These are phyloP conservation scores for Drosophila tani DNA, from an alignment of 1,140 invertebrate genomes.

Conservation along the genomic window DNA sequence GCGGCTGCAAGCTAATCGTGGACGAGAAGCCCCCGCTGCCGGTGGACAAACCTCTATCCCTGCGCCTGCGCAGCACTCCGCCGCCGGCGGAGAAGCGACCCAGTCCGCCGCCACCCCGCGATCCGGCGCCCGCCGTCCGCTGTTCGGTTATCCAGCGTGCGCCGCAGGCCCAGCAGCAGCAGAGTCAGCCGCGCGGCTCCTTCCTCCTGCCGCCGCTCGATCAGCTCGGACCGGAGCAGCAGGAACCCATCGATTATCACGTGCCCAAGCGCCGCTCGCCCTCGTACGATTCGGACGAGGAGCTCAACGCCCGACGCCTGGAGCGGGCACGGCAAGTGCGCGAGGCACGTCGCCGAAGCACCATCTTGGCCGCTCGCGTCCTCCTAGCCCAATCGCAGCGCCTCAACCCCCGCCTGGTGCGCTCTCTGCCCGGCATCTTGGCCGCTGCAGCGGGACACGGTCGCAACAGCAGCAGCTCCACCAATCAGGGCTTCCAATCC, in stretches of 20 bases:
- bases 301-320: slow-evolving; percentile 62
- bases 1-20: slow-evolving; percentile 82
- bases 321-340: slow-evolving; percentile 72
- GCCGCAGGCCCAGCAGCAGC: slow-evolving; percentile 85
- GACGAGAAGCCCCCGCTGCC: slow-evolving; percentile 86
- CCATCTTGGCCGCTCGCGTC: slow-evolving; percentile 74
- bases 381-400: slow-evolving; percentile 82
- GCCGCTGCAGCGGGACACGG: slow-evolving; percentile 91
- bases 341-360: slow-evolving; percentile 74
- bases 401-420: slow-evolving; percentile 85
- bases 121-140: slow-evolving; percentile 85
- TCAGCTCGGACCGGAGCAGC: slow-evolving; percentile 88
- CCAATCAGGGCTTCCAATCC: slow-evolving; percentile 84
- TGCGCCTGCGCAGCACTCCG: slow-evolving; percentile 79
- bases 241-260: slow-evolving; percentile 94
- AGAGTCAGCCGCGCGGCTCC: slow-evolving; percentile 15
- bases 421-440: slow-evolving; percentile 85
- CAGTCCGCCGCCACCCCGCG: slow-evolving; percentile 84
- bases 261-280: slow-evolving; percentile 91
- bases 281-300: slow-evolving; percentile 87
- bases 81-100: slow-evolving; percentile 86
- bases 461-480: slow-evolving; percentile 87
- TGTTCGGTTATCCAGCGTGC: slow-evolving; percentile 94
- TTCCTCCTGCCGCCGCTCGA: slow-evolving; percentile 40
- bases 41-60: slow-evolving; percentile 81